Conservation (phyloP, 2,113 vertebrate genomes). For the Azemiops feae region DNA sequence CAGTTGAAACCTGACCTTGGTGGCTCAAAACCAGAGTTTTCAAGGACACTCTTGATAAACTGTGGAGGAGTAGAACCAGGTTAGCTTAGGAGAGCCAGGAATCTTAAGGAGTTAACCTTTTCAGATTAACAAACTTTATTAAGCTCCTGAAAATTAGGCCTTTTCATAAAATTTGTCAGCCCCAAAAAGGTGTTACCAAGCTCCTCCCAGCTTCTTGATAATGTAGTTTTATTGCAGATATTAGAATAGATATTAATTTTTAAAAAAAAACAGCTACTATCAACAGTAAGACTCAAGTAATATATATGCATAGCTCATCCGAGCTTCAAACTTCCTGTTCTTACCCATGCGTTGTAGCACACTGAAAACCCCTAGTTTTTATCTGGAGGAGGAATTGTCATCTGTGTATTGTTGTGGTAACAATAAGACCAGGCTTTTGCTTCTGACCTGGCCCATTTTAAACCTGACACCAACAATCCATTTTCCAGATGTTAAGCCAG, state of each 20-base stretch:
- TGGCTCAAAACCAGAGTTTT: not conserved
- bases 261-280: not conserved
- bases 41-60: not conserved
- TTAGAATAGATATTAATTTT: not conserved
- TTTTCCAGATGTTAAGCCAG: not conserved
- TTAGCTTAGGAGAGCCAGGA: not conserved
- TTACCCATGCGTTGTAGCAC: not conserved
- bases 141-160: not conserved
- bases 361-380: not conserved
- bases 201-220: not conserved
- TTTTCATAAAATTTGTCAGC: not conserved
- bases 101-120: not conserved
- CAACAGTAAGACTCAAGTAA: not conserved
- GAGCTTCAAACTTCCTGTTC: not conserved
- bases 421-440: not conserved
- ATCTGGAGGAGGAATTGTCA: not conserved
- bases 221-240: not conserved
- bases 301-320: not conserved
- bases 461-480: not conserved
- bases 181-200: not conserved
- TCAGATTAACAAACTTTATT: not conserved
- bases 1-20: not conserved
- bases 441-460: not conserved
- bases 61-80: not conserved
- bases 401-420: not conserved